Evolutionary conservation across 2,888 invertebrate genomes (phyloP).

Genomic region (Calephelis perditalis): DNA sequence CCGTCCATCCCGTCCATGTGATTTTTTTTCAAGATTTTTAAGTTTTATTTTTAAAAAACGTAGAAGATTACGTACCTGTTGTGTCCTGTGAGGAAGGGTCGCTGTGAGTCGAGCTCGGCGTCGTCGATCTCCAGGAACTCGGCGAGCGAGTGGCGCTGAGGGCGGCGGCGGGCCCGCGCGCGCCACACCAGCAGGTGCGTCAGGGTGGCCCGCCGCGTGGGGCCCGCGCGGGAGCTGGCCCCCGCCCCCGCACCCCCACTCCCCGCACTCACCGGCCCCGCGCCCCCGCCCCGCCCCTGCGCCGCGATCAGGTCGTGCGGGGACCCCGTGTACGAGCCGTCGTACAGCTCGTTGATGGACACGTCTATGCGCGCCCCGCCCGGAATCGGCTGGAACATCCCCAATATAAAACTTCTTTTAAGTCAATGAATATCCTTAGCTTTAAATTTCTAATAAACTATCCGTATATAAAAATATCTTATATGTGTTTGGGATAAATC

Average conservation of each 20-base stretch:
- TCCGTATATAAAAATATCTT: too few relatives aligned
- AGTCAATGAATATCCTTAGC: too few relatives aligned
- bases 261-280: constrained; percentile 88
- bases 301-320: constrained; percentile 68
- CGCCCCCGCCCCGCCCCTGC: constrained; percentile 39
- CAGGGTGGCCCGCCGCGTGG: constrained; percentile 35
- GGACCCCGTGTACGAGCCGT: constrained; percentile 96
- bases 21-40: too few relatives aligned
- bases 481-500: too few relatives aligned
- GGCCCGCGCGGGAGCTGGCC: constrained; percentile 89
- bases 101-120: constrained; percentile 87
- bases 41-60: too few relatives aligned
- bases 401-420: too few relatives aligned
- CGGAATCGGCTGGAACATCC: constrained; percentile 79
- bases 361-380: constrained; percentile 95
- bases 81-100: constrained; percentile 94
- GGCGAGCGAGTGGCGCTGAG: constrained; percentile 83
- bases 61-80: constrained; percentile 76
- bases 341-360: constrained; percentile 95
- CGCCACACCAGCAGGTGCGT: constrained; percentile 42
- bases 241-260: constrained; percentile 87
- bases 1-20: too few relatives aligned
- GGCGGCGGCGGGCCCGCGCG: constrained; percentile 84
- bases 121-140: constrained; percentile 94
- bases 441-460: too few relatives aligned